Conservation (phyloP, 2,797 vertebrate genomes). For the Ctenochaetus hawaiiensis region DNA sequence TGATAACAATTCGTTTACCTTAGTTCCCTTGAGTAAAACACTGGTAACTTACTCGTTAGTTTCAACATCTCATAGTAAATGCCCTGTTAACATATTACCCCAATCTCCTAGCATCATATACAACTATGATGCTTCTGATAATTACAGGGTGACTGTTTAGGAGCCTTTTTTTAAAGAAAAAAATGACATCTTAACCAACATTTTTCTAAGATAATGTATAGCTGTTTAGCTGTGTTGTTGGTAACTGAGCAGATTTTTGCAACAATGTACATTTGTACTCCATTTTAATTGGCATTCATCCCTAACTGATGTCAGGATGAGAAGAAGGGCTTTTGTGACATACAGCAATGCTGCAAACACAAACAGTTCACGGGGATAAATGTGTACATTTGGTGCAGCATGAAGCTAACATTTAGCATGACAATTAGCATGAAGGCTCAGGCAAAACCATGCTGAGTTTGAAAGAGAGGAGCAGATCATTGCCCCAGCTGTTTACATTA, state of each 20-base stretch:
- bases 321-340: not conserved
- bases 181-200: not conserved
- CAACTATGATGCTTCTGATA: not conserved
- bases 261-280: slow-evolving; percentile 15
- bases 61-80: not conserved
- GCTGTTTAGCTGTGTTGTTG: slow-evolving; percentile 5
- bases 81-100: not conserved
- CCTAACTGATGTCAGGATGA: not conserved
- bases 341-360: slow-evolving; percentile 16
- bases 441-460: slow-evolving; percentile 36
- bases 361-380: slow-evolving; percentile 35
- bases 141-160: not conserved
- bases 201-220: not conserved
- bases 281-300: slow-evolving; percentile 31
- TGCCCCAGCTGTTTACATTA: slow-evolving; percentile 15
- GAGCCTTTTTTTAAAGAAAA: not conserved
- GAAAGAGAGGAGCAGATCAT: slow-evolving; percentile 30
- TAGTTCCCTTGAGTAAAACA: slow-evolving; percentile 8
- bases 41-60: not conserved
- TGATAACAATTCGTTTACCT: slow-evolving; percentile 14
- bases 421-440: slow-evolving; percentile 23
- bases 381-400: slow-evolving; percentile 24
- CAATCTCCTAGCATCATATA: not conserved
- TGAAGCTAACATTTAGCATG: slow-evolving; percentile 30
- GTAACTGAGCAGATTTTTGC: slow-evolving; percentile 23